A percentile compares a stretch with the other conserved stretches of the same genome.
Conservation (phyloP, 2,797 vertebrate species). For the Rhadinocentrus ornatus region DNA sequence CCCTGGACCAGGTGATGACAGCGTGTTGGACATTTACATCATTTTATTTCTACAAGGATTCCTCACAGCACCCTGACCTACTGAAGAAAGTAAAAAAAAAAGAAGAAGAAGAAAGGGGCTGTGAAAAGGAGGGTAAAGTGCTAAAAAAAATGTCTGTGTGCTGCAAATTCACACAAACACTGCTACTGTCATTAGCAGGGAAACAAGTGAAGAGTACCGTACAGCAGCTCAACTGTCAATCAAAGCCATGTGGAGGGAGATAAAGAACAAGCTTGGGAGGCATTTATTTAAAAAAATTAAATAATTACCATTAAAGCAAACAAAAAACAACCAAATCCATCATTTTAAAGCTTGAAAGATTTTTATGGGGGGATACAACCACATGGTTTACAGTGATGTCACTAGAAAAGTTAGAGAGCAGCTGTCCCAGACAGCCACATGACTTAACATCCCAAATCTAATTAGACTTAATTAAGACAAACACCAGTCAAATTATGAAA, state of each 20-base stretch:
- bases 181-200: conserved; percentile 14
- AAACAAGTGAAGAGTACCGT: conserved; percentile 28
- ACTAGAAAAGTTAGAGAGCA: conserved; percentile 23
- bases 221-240: conserved; percentile 39
- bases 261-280: conserved; percentile 36
- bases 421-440: conserved; percentile 29
- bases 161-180: conserved; percentile 21
- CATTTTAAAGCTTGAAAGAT: conserved; percentile 20
- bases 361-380: conserved; percentile 6
- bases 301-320: conserved; percentile 28
- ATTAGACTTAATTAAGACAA: conserved; percentile 29
- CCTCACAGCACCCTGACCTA: conserved; percentile 26
- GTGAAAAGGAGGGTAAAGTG: neutral
- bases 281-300: conserved; percentile 52
- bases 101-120: neutral
- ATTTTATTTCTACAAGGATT: conserved; percentile 34
- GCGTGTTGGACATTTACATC: conserved; percentile 18
- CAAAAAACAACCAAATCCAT: conserved; percentile 19
- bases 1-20: conserved; percentile 36
- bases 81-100: neutral
- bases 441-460: conserved; percentile 34
- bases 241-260: conserved; percentile 29
- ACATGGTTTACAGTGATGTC: conserved; percentile 16
- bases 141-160: conserved; percentile 5
- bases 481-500: conserved; percentile 15